phyloP scores from a whole-genome alignment of 1,140 invertebrate genomes.

The Nephila pilipes region DNA sequence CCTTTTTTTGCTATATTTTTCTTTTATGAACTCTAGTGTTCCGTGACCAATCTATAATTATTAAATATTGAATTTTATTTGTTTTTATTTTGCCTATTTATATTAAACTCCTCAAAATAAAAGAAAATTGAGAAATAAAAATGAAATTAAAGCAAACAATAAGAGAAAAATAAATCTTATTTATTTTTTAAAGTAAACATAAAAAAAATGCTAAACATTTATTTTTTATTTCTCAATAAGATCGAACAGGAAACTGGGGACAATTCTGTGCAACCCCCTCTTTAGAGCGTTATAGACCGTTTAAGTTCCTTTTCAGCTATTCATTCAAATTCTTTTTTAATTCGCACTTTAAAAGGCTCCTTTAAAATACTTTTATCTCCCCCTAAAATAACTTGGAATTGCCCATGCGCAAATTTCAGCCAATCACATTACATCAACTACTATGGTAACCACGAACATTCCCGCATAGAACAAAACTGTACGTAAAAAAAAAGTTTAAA shows the following conservation, averaged over 20 bases:
- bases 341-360: conserved; percentile 40
- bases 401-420: conserved; percentile 48
- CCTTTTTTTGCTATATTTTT: too few relatives aligned
- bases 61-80: too few relatives aligned
- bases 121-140: too few relatives aligned
- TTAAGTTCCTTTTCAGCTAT: not conserved
- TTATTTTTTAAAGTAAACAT: not conserved
- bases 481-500: conserved; percentile 28
- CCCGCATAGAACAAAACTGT: not conserved
- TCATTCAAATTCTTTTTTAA: not conserved
- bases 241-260: not conserved
- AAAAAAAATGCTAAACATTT: too few relatives aligned
- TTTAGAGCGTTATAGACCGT: conserved; percentile 12
- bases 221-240: not conserved
- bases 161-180: not conserved
- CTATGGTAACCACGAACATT: conserved; percentile 24
- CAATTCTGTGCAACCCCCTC: not conserved
- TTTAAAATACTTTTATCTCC: conserved; percentile 34
- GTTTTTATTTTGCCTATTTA: not conserved
- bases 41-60: too few relatives aligned
- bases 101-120: not conserved
- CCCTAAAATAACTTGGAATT: conserved; percentile 39
- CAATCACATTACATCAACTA: conserved; percentile 43
- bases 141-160: too few relatives aligned
- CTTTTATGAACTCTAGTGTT: too few relatives aligned